These are phyloP conservation scores for Dissostichus mawsoni DNA, from an alignment of 2,113 vertebrate species.

Conservation along the genomic window DNA sequence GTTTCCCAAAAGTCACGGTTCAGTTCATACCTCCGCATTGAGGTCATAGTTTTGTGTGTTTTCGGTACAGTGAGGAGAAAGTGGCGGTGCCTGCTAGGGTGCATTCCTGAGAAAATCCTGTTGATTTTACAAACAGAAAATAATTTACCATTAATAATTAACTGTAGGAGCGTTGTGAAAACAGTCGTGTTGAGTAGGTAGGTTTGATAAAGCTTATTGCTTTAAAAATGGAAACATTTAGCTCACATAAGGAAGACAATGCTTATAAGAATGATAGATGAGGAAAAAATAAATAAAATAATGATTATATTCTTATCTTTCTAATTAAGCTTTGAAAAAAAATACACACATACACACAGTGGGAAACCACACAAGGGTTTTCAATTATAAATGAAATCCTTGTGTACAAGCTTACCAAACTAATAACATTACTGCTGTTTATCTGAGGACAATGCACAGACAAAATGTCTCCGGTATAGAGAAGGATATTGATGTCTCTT, in stretches of 20 bases:
- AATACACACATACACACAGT: neutral
- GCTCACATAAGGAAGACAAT: constrained; percentile 66
- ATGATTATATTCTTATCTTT: constrained; percentile 4
- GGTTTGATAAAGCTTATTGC: constrained; percentile 73
- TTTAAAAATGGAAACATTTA: constrained; percentile 56
- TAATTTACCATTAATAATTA: constrained; percentile 32
- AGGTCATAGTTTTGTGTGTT: constrained; percentile 76
- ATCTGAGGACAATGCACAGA: constrained; percentile 26
- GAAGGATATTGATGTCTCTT: constrained; percentile 7
- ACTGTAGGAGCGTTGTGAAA: constrained; percentile 32
- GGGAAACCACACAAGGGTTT: constrained; percentile 1
- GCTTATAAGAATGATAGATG: constrained; percentile 24
- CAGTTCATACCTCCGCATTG: constrained; percentile 63
- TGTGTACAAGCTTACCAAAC: constrained; percentile 25
- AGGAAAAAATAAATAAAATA: constrained; percentile 38
- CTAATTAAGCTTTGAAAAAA: constrained; percentile 24
- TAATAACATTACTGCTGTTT: constrained; percentile 26
- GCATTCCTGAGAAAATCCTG: constrained; percentile 76
- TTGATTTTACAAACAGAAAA: constrained; percentile 61
- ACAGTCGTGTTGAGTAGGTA: constrained; percentile 43
- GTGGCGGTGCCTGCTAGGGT: constrained; percentile 67
- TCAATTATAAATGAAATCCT: constrained; percentile 12
- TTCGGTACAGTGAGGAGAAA: constrained; percentile 71
- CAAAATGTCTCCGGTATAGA: constrained; percentile 11
- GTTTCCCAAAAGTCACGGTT: constrained; percentile 68